Evolutionary conservation across 2,888 invertebrate genomes (phyloP).

Genomic region (Acrobasis repandana): DNA sequence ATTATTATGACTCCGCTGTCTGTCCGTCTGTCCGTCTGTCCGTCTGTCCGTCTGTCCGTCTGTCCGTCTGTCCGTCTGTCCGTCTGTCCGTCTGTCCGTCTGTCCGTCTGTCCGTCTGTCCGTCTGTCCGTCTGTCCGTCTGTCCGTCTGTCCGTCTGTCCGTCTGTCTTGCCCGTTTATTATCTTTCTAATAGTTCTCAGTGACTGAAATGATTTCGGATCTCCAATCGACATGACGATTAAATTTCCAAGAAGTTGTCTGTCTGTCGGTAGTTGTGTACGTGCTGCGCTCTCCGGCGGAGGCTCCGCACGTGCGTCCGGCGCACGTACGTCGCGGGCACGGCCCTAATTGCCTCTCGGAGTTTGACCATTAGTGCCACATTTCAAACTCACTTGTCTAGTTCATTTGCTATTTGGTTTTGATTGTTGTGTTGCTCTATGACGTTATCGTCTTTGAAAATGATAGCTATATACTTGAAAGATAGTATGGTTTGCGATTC

Average conservation of each 20-base stretch:
- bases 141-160: no score
- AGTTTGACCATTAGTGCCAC: slow-evolving; percentile 1
- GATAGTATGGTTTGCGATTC: no score
- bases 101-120: no score
- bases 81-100: no score
- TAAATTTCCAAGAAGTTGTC: slow-evolving; percentile 7
- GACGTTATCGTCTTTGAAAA: no score
- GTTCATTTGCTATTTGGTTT: neutral
- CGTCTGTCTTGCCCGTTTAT: no score
- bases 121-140: no score
- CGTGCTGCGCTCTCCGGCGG: neutral
- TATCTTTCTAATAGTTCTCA: neutral
- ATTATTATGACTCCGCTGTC: no score
- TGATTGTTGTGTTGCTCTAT: neutral
- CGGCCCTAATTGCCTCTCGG: slow-evolving; percentile 7
- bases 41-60: no score
- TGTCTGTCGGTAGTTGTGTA: slow-evolving; percentile 1
- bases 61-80: no score
- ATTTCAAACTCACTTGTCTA: neutral
- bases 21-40: no score
- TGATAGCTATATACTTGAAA: no score
- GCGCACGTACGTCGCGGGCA: neutral
- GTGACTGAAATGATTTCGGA: neutral
- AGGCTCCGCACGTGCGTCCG: neutral
- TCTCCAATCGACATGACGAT: neutral